Conservation (phyloP, 2,113 vertebrate genomes). For the Platycercus adscitus region DNA sequence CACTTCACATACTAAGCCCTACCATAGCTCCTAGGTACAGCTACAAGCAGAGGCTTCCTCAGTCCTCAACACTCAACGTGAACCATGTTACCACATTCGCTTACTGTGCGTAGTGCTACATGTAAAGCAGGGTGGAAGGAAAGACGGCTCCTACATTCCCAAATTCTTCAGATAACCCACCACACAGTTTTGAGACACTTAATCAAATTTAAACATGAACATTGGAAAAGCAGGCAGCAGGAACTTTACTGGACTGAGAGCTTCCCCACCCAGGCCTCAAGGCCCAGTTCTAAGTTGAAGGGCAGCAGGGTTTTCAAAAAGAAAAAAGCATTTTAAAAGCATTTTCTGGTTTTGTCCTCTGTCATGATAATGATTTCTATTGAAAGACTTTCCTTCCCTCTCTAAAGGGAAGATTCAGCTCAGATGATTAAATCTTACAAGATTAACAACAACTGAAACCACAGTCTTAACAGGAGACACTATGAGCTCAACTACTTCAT, state of each 20-base stretch:
- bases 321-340: not conserved
- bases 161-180: not conserved
- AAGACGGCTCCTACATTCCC: not conserved
- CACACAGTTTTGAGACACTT: not conserved
- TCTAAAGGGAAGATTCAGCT: not conserved
- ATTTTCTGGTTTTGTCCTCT: not conserved
- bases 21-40: not conserved
- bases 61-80: not conserved
- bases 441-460: not conserved
- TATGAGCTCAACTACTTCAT: not conserved
- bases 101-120: not conserved
- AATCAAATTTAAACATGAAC: not conserved
- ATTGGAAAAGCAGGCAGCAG: not conserved
- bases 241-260: not conserved
- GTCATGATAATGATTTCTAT: not conserved
- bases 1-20: rapidly evolving
- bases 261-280: not conserved
- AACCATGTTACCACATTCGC: rapidly evolving
- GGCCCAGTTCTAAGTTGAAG: not conserved
- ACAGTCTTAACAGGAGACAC: not conserved
- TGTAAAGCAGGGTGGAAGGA: not conserved
- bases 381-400: not conserved
- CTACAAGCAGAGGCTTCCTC: not conserved
- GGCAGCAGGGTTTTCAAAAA: not conserved
- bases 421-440: not conserved